These are phyloP conservation scores for Lithophane leautieri DNA, from an alignment of 2,888 invertebrate genomes.

Conservation along the genomic window DNA sequence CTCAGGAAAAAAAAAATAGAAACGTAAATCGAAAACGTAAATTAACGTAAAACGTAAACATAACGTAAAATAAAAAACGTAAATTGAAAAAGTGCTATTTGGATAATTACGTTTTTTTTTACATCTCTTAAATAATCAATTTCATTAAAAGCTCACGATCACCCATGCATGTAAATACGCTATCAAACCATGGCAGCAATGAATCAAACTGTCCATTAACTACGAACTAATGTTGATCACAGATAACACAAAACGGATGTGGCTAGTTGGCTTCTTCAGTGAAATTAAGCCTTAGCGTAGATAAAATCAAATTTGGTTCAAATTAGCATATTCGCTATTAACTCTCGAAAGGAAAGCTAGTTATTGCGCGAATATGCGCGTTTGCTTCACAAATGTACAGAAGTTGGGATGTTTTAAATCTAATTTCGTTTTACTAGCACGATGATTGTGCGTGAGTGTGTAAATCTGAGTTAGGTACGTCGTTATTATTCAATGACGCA, in stretches of 20 bases:
- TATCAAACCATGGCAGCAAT: not conserved
- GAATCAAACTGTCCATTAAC: slow-evolving; percentile 26
- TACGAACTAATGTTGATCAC: slow-evolving; percentile 29
- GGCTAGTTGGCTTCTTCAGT: slow-evolving; percentile 35
- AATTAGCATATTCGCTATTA: slow-evolving; percentile 74
- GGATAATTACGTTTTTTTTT: too few relatives aligned
- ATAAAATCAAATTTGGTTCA: slow-evolving; percentile 60
- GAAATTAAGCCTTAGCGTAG: slow-evolving; percentile 61
- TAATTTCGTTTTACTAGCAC: slow-evolving; percentile 46
- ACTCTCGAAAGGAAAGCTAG: slow-evolving; percentile 78
- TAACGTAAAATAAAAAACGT: too few relatives aligned
- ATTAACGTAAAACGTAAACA: too few relatives aligned
- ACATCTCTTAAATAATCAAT: too few relatives aligned
- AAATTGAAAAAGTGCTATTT: not conserved
- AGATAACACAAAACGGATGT: slow-evolving; percentile 52
- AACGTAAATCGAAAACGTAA: too few relatives aligned
- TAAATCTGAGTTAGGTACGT: not conserved
- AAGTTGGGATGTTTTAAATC: slow-evolving; percentile 42
- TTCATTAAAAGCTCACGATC: not conserved
- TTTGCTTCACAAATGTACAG: slow-evolving; percentile 38
- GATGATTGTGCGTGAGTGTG: slow-evolving; percentile 1
- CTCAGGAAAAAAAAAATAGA: too few relatives aligned
- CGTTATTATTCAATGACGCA: not conserved
- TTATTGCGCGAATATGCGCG: slow-evolving; percentile 55
- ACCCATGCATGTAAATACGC: not conserved